A percentile compares a stretch with the other conserved stretches of the same genome.
phyloP scores from a whole-genome alignment of 2,113 vertebrate species.

The Erythrolamprus reginae region DNA sequence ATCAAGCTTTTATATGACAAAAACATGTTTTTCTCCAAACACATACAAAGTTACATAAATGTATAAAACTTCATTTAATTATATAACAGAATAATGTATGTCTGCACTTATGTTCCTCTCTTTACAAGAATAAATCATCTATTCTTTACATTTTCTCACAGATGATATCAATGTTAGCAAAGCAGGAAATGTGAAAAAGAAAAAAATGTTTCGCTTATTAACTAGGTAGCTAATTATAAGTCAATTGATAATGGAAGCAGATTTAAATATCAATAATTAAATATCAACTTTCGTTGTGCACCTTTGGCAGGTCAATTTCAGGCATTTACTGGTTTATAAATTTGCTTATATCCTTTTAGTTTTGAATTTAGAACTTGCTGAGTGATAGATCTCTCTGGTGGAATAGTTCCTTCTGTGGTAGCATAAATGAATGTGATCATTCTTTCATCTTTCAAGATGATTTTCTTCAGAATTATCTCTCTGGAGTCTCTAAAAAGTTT shows the following conservation, averaged over 20 bases:
- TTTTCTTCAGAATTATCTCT: not conserved
- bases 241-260: not conserved
- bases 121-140: too few species aligned
- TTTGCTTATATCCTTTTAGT: not conserved
- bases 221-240: not conserved
- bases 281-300: not conserved
- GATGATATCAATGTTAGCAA: not conserved
- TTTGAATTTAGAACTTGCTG: not conserved
- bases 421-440: not conserved
- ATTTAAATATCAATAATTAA: not conserved
- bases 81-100: too few species aligned
- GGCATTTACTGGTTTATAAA: not conserved
- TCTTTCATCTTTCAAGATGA: not conserved
- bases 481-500: not conserved
- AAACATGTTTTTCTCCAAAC: too few species aligned
- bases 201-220: not conserved
- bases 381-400: not conserved
- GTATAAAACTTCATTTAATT: too few species aligned
- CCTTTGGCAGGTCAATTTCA: not conserved
- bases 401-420: not conserved
- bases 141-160: too few species aligned
- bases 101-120: too few species aligned
- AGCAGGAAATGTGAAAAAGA: not conserved
- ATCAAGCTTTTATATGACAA: too few species aligned
- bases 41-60: too few species aligned